Evolutionary conservation across 2,113 vertebrate genomes (phyloP).

Genomic region (Cervus canadensis): DNA sequence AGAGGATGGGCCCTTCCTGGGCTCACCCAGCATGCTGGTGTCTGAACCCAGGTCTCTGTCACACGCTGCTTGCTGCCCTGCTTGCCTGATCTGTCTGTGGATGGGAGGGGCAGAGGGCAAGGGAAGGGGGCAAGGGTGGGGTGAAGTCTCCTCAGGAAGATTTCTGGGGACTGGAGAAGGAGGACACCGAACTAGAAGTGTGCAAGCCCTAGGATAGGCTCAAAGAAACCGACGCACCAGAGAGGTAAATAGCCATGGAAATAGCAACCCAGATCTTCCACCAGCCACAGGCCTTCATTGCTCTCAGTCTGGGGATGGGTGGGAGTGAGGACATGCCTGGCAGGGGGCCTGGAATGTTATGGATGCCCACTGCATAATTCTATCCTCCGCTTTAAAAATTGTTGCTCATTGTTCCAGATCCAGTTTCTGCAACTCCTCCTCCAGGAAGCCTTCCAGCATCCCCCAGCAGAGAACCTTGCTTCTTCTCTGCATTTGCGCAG

Average conservation of each 20-base stretch:
- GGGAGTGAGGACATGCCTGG: not conserved
- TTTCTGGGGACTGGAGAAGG: not conserved
- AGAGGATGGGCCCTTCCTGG: no score
- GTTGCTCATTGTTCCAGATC: not conserved
- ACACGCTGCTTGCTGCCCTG: not conserved
- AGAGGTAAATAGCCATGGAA: conserved; percentile 77
- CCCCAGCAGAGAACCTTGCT: not conserved
- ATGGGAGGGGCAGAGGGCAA: not conserved
- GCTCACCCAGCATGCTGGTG: not conserved
- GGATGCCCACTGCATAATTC: no score
- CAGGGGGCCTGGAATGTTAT: not conserved
- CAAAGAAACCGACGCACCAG: conserved; percentile 46
- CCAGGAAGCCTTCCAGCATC: not conserved
- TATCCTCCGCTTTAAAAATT: not conserved
- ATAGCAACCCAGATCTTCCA: conserved; percentile 73
- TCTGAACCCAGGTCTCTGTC: not conserved
- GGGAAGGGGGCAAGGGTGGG: not conserved
- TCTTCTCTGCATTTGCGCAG: not conserved
- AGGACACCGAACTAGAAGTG: not conserved
- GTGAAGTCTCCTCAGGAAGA: not conserved
- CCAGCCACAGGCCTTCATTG: conserved; percentile 73
- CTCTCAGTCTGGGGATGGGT: conserved; percentile 41
- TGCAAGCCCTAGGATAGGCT: not conserved
- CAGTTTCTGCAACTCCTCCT: not conserved
- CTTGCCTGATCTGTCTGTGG: not conserved